A percentile compares a stretch with the other conserved stretches of the same genome.
Evolutionary conservation across 2,888 invertebrate species (phyloP).

Genomic region (Miltochrista miniata): DNA sequence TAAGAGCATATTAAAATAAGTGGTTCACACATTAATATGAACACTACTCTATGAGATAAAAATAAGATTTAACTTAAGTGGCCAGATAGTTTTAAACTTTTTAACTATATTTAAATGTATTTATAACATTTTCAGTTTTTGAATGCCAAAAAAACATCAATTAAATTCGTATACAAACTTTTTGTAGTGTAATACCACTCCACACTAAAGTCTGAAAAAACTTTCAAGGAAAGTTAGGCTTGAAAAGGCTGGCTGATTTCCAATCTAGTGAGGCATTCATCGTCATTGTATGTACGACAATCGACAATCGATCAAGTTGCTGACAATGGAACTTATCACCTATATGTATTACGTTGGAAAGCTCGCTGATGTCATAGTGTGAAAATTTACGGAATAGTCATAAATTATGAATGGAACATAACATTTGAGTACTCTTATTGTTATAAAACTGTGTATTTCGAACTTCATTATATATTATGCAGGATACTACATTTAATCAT

Average conservation of each 20-base stretch:
- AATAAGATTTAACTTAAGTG: too few species aligned
- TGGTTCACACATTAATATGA: too few species aligned
- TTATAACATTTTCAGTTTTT: too few species aligned
- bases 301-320: slow-evolving; percentile 61
- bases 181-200: neutral
- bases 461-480: too few species aligned
- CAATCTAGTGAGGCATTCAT: slow-evolving; percentile 66
- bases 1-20: too few species aligned
- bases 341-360: slow-evolving; percentile 39
- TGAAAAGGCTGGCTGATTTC: slow-evolving; percentile 40
- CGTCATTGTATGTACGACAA: slow-evolving; percentile 65
- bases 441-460: too few species aligned
- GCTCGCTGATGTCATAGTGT: slow-evolving; percentile 41
- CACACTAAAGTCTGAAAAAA: slow-evolving; percentile 7
- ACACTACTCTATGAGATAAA: too few species aligned
- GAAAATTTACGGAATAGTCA: slow-evolving; percentile 27
- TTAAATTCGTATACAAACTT: neutral
- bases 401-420: slow-evolving; percentile 5
- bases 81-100: too few species aligned
- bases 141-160: neutral
- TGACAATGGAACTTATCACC: slow-evolving; percentile 63
- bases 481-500: too few species aligned
- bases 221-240: slow-evolving; percentile 24
- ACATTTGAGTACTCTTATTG: too few species aligned
- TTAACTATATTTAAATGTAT: too few species aligned